phyloP scores from a whole-genome alignment of 1,140 invertebrate species.

The Bombus turneri region DNA sequence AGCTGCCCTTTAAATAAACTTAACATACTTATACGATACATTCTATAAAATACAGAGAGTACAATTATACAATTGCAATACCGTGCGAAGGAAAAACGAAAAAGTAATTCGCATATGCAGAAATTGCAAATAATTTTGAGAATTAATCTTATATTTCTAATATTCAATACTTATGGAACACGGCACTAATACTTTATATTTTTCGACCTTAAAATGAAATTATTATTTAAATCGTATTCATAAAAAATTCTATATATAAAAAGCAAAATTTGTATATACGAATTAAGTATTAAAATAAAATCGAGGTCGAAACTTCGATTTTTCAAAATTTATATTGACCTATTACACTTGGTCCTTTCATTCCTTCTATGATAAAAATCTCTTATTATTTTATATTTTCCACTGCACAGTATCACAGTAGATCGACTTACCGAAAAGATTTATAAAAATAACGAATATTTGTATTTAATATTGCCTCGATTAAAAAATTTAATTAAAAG shows the following conservation, averaged over 20 bases:
- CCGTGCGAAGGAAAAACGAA: neutral
- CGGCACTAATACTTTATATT: neutral
- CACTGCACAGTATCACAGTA: conserved; percentile 4
- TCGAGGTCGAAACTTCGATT: neutral
- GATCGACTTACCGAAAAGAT: neutral
- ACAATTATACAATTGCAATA: conserved; percentile 8
- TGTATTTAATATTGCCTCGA: neutral
- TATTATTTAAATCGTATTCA: neutral
- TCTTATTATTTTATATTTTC: neutral
- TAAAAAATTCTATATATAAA: no score
- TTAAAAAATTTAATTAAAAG: neutral
- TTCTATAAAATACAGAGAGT: neutral
- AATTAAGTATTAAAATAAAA: neutral
- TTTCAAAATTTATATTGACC: neutral
- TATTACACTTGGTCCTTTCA: neutral
- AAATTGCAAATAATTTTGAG: neutral
- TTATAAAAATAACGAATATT: conserved; percentile 1
- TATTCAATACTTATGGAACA: neutral
- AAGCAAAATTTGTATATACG: no score
- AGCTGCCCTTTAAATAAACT: conserved; percentile 29
- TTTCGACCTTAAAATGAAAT: neutral
- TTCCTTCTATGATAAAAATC: neutral
- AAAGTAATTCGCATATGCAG: neutral
- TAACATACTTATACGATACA: conserved; percentile 32
- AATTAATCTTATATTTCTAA: neutral